phyloP scores from a whole-genome alignment of 2,888 invertebrate species.

The Zhuqinia jingwanae region DNA sequence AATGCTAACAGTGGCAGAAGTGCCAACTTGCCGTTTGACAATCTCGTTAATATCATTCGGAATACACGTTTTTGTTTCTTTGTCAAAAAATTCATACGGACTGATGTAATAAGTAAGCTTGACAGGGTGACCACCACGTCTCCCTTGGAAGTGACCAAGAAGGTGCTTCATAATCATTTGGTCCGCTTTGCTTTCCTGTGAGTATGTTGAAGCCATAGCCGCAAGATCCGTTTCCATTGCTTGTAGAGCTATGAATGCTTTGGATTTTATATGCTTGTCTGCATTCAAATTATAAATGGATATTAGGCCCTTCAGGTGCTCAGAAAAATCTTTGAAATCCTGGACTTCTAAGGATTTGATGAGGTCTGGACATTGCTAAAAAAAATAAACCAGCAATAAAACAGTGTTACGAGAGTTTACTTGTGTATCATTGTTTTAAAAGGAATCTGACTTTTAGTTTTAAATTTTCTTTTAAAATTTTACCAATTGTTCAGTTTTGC shows the following conservation, averaged over 20 bases:
- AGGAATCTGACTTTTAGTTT: too few species aligned
- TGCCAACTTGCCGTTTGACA: constrained; percentile 87
- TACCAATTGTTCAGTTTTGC: constrained; percentile 85
- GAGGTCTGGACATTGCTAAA: constrained; percentile 93
- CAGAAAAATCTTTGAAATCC: constrained; percentile 95
- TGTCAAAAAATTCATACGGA: constrained; percentile 93
- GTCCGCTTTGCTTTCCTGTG: constrained; percentile 75
- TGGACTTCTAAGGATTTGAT: constrained; percentile 91
- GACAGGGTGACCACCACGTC: constrained; percentile 95
- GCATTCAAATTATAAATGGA: constrained; percentile 97
- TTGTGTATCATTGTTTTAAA: too few species aligned
- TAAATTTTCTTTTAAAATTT: too few species aligned
- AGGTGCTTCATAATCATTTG: constrained; percentile 85
- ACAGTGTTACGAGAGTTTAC: too few species aligned
- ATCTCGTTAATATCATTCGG: constrained; percentile 86
- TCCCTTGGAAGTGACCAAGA: constrained; percentile 91
- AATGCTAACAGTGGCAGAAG: constrained; percentile 93
- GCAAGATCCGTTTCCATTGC: constrained; percentile 95
- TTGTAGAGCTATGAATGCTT: constrained; percentile 95
- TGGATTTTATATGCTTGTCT: constrained; percentile 96
- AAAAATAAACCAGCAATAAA: constrained; percentile 73
- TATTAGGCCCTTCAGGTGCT: constrained; percentile 93
- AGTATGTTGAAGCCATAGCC: constrained; percentile 77
- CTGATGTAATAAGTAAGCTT: constrained; percentile 96
- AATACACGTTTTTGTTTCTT: constrained; percentile 87